Conservation (phyloP, 2,888 invertebrate species). For the Orthosia incerta region DNA sequence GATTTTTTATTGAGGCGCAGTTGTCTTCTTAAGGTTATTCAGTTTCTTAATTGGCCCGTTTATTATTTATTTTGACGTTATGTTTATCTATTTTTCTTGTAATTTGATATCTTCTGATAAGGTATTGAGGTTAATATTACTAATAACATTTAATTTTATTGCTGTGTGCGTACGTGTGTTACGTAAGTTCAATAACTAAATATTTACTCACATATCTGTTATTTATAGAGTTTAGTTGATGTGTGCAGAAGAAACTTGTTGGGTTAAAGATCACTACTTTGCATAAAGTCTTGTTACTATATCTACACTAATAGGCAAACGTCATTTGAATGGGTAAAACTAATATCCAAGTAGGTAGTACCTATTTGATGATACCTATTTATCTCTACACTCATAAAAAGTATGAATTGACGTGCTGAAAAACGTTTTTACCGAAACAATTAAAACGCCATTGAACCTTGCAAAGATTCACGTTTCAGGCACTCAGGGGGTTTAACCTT, state of each 20-base stretch:
- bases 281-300: conserved; percentile 12
- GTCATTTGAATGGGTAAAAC: background rate
- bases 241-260: conserved; percentile 23
- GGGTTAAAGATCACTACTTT: conserved; percentile 43
- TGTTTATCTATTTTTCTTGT: conserved; percentile 32
- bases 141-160: conserved; percentile 43
- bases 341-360: background rate
- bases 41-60: conserved; percentile 47
- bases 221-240: conserved; percentile 25
- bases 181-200: conserved; percentile 33
- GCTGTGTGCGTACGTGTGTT: conserved; percentile 17
- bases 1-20: conserved; percentile 28
- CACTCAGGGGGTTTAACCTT: background rate
- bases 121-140: conserved; percentile 47
- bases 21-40: conserved; percentile 44
- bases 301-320: background rate
- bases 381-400: conserved; percentile 4
- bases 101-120: conserved; percentile 39
- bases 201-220: conserved; percentile 37
- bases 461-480: no score
- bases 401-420: background rate
- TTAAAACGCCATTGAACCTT: no score
- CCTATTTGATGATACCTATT: background rate
- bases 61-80: conserved; percentile 26
- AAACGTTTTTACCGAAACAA: no score